Conservation (phyloP, 2,113 vertebrate genomes). For the Phodopus roborovskii region DNA sequence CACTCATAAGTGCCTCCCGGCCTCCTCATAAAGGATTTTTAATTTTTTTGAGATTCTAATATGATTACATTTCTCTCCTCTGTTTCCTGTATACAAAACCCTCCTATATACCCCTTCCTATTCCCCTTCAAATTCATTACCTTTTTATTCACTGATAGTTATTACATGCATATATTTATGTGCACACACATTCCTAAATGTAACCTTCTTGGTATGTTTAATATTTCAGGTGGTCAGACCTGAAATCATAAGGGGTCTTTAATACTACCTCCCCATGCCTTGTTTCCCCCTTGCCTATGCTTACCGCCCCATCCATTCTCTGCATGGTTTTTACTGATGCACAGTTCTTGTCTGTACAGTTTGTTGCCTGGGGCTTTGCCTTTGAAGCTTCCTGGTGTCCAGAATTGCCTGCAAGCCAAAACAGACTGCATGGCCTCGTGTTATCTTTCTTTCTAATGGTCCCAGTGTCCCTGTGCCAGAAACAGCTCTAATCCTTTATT, state of each 20-base stretch:
- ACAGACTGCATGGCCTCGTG: no score
- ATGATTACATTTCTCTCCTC: neutral
- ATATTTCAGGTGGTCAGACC: neutral
- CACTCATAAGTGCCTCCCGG: no score
- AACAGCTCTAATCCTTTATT: neutral
- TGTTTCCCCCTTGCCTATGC: neutral
- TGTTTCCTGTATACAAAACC: neutral
- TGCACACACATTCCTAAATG: neutral
- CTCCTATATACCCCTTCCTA: neutral
- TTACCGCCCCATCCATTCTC: neutral
- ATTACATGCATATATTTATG: neutral
- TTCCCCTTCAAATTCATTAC: neutral
- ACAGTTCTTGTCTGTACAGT: neutral
- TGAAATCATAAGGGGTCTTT: neutral
- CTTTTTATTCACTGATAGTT: neutral
- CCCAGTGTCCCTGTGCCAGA: neutral
- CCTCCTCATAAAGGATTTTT: neutral
- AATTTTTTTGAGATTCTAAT: neutral
- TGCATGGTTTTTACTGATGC: neutral
- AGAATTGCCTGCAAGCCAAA: neutral
- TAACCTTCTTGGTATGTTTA: neutral
- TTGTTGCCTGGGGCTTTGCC: neutral
- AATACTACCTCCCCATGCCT: neutral
- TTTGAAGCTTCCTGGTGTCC: neutral
- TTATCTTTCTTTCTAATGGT: neutral